These are phyloP conservation scores for Protosalanx chinensis DNA, from an alignment of 2,797 vertebrate species.

Conservation along the genomic window DNA sequence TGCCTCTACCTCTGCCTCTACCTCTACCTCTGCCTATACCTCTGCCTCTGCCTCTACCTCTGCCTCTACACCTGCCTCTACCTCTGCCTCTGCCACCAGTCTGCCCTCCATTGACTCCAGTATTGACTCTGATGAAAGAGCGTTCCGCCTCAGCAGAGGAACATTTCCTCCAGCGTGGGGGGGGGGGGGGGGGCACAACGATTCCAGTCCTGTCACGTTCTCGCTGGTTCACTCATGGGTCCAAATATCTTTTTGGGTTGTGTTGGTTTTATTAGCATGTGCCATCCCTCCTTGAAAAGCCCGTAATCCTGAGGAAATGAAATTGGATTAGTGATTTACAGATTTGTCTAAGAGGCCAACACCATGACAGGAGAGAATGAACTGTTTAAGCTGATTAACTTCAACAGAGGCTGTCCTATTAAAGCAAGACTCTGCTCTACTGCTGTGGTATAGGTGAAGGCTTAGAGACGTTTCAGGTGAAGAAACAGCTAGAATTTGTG, in stretches of 20 bases:
- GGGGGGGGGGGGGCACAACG: too few relatives aligned
- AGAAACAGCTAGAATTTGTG: too few relatives aligned
- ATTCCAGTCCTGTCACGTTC: constrained; percentile 5
- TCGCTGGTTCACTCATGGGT: constrained; percentile 12
- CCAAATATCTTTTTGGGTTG: constrained; percentile 21
- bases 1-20: too few relatives aligned
- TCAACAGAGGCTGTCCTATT: constrained; percentile 50
- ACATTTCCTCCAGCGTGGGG: neutral
- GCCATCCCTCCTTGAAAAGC: constrained; percentile 19
- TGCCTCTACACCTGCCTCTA: too few relatives aligned
- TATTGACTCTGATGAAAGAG: neutral
- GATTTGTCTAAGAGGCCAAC: constrained; percentile 37
- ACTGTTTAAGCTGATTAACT: constrained; percentile 59
- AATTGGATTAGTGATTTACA: constrained; percentile 56
- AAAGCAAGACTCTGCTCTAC: constrained; percentile 38
- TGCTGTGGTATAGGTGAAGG: neutral
- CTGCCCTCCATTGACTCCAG: neutral
- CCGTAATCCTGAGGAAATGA: constrained; percentile 63
- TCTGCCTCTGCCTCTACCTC: too few relatives aligned
- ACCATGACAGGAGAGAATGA: constrained; percentile 30
- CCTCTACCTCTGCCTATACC: too few relatives aligned
- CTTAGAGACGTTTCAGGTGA: neutral
- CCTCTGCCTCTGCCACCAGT: neutral
- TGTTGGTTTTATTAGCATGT: constrained; percentile 20
- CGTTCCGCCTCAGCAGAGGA: neutral